These are phyloP conservation scores for Acridotheres tristis DNA, from an alignment of 2,797 vertebrate genomes.

Conservation along the genomic window DNA sequence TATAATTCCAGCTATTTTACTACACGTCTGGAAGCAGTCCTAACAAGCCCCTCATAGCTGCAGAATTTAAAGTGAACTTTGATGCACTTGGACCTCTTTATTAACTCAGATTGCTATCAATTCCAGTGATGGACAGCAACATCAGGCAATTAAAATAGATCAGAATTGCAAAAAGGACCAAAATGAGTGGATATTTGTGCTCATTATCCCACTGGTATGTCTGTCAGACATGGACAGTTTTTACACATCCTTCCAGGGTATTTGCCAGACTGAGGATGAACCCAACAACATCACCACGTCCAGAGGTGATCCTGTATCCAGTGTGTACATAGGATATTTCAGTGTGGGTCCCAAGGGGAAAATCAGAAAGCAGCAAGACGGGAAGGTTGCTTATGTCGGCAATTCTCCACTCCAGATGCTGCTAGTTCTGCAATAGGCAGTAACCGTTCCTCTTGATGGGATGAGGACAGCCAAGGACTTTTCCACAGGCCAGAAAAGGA, in stretches of 20 bases:
- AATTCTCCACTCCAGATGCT: background rate
- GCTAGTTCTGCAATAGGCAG: background rate
- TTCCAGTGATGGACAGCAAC: background rate
- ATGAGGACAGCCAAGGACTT: background rate
- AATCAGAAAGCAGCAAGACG: background rate
- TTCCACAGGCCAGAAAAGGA: background rate
- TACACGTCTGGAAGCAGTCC: background rate
- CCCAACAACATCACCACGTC: accelerated
- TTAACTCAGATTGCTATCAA: background rate
- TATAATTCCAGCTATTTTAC: background rate
- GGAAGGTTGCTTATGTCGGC: background rate
- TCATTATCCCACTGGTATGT: background rate
- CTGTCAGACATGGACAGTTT: background rate
- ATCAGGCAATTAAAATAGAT: background rate
- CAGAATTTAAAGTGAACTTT: background rate
- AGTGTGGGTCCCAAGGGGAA: background rate
- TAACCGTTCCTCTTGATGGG: background rate
- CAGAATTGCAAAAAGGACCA: background rate
- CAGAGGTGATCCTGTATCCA: background rate
- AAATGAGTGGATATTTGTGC: background rate
- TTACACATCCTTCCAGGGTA: background rate
- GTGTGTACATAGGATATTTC: background rate
- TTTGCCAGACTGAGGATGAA: background rate
- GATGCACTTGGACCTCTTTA: background rate
- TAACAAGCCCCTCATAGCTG: background rate